These are phyloP conservation scores for Netelia fuscicornis DNA, from an alignment of 2,888 invertebrate genomes.

Conservation along the genomic window DNA sequence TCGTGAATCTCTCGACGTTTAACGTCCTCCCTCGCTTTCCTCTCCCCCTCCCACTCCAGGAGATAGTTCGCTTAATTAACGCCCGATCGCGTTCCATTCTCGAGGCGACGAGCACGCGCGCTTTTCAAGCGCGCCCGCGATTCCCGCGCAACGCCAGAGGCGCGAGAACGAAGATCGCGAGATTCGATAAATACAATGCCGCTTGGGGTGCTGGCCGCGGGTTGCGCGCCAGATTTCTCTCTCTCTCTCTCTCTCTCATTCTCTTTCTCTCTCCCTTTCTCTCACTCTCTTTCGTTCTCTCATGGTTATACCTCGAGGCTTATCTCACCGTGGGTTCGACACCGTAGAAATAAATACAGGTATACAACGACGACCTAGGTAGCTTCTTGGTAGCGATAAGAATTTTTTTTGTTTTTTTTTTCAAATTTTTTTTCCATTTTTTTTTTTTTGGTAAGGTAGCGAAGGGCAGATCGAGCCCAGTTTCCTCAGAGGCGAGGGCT, in stretches of 20 bases:
- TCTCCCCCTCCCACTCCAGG: background rate
- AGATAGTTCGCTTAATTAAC: slow-evolving; percentile 80
- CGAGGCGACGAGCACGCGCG: slow-evolving; percentile 66
- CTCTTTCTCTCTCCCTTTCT: slow-evolving; percentile 28
- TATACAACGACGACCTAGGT: slow-evolving; percentile 1
- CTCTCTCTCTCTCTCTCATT: slow-evolving; percentile 11
- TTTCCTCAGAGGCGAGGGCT: slow-evolving; percentile 64
- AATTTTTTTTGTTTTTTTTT: no score
- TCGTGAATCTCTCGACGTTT: slow-evolving; percentile 40
- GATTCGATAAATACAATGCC: slow-evolving; percentile 78
- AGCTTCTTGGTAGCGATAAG: slow-evolving; percentile 50
- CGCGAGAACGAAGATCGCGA: slow-evolving; percentile 77
- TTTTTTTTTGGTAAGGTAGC: slow-evolving; percentile 18
- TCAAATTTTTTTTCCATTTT: no score
- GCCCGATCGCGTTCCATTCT: slow-evolving; percentile 69
- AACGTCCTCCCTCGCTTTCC: slow-evolving; percentile 52
- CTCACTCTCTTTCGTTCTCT: slow-evolving; percentile 35
- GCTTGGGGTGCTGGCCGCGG: slow-evolving; percentile 51
- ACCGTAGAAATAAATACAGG: slow-evolving; percentile 4
- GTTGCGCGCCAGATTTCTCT: background rate
- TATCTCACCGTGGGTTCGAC: slow-evolving; percentile 34
- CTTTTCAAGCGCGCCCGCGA: slow-evolving; percentile 73
- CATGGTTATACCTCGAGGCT: slow-evolving; percentile 14
- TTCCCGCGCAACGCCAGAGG: slow-evolving; percentile 66
- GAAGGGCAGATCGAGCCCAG: slow-evolving; percentile 29